Base-by-base conservation (phyloP, 2,888 invertebrate species). In the Eulithis prunata region DNA sequence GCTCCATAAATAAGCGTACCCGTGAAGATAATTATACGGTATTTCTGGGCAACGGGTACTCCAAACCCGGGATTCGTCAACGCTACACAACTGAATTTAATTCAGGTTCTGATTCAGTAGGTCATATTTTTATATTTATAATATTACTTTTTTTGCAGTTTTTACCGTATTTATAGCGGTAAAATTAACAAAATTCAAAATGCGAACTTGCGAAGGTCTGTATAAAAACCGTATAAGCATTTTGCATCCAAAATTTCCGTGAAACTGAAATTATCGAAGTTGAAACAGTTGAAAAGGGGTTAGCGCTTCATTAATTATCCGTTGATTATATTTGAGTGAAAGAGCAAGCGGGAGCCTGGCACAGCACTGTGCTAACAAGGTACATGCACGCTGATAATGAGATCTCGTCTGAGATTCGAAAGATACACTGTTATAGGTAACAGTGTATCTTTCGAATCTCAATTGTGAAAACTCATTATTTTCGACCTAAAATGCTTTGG, bases 231-330 rank as follows among this genome's bases (percentile, higher is more conserved):
- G 8, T 41, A 2, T 2, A 8, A 11, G 5, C 6, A 21, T 49
- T 49, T 49, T 21, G 21, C 49, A 4, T 21, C 21, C 10, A 49
- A 21, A 21, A 47, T 13, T 8, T 12, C 14, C 5, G 47, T 10
- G 46, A 46, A 53, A 56, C 43, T n/a, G 57, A 47, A 55, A 63
- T 65, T 62, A 52, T 57, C 32, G 43, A 54, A 57, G 62, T 57
- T 61, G 52, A 51, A 47, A 62, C 41, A 10, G 21, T 49, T 21
- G 49, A 49, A 21, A 41, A 10, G 21, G 57, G 41, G 56, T 47
- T 43, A 65, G 52, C 38, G 62, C 68, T 68, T 69, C 71, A 75
- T 70, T 84, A 83, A 83, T 85, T 82, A 83, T 84, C 82, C 83
- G 80, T 80, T 78, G 71, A 75, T 68, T 61, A 51, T 56, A 57